Evolutionary conservation across 92 coral and sea anemone species (phyloP), one percentile per base, ranked within the genome.

Genomic region (Palythoa grandis): DNA sequence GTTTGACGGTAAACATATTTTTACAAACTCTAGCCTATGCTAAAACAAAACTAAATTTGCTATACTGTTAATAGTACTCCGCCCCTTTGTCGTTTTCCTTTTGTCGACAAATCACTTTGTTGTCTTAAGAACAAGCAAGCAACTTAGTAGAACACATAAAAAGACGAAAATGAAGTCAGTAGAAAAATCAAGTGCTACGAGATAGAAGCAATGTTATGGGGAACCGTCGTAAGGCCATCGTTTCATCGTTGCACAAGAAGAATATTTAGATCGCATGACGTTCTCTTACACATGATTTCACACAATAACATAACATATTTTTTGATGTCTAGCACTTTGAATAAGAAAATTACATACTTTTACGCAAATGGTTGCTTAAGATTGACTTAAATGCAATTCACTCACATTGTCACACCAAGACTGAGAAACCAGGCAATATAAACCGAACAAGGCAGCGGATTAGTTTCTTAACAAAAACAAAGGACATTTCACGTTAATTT

Each of bases 21-120:
- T 20, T 47, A 66, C 57, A 47, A 19, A 65, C 10, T 43, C 74
- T 25, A 15, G 66, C 25, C 72, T n/a, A 47, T 40, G 73, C 71
- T 16, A 80, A 48, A 66, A 66, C 47, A 48, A 13, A 66, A 22
- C 74, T 20, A 10, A 43, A 78, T 40, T 58, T 37, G 71, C 71
- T 78, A 70, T 78, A 78, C 83, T 60, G 65, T 78, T 78, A 78
- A 66, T 16, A 25, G 43, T 63, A 43, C 15, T 58, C 74, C 85
- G 74, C 74, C 85, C 73, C 39, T 20, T 80, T 66, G 74, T 80
- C 43, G 4, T 47, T 19, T 65, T 54, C 47, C 66, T 66, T 66
- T 80, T 80, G 74, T 80, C 53, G 85, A 80, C 57, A 39, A 80
- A 66, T 66, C 85, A 80, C 12, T 39, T 52, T 61, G 84, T 79